Percentiles rank a stretch among this genome's conserved stretches.
These are phyloP conservation scores for Macquaria australasica DNA, from an alignment of 2,113 vertebrate genomes.

Conservation along the genomic window DNA sequence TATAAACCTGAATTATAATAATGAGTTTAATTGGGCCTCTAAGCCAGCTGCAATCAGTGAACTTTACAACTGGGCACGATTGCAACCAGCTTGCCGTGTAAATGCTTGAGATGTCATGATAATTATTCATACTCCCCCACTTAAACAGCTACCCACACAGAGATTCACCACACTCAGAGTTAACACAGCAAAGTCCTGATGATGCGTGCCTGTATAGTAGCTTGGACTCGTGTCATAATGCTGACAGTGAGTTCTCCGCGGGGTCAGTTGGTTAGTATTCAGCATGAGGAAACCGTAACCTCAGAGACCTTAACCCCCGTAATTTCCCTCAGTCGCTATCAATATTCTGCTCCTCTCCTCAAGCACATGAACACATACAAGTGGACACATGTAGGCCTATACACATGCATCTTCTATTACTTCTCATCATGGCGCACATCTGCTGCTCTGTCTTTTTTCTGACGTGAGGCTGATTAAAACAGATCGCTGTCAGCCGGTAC, in stretches of 20 bases:
- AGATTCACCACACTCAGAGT: constrained; percentile 29
- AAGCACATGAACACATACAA: constrained; percentile 1
- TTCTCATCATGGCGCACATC: constrained; percentile 20
- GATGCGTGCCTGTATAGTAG: constrained; percentile 30
- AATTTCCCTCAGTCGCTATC: constrained; percentile 58
- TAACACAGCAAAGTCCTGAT: constrained; percentile 16
- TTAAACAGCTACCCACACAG: constrained; percentile 37
- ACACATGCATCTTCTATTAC: constrained; percentile 29
- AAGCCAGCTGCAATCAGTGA: constrained; percentile 78
- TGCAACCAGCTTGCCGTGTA: constrained; percentile 78
- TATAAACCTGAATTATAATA: constrained; percentile 79
- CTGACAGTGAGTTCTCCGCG: constrained; percentile 26
- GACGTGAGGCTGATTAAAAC: constrained; percentile 62
- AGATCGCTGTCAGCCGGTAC: constrained; percentile 44
- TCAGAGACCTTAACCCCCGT: constrained; percentile 47
- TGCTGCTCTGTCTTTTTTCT: constrained; percentile 26
- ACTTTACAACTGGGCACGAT: constrained; percentile 79
- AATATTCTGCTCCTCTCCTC: constrained; percentile 52
- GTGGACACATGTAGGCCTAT: constrained; percentile 15
- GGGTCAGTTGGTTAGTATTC: constrained; percentile 47
- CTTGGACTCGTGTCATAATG: constrained; percentile 31
- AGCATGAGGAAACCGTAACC: constrained; percentile 50
- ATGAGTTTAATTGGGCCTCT: constrained; percentile 79
- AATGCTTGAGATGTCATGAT: constrained; percentile 53
- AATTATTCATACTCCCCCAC: constrained; percentile 39